phyloP scores from a whole-genome alignment of 2,888 invertebrate genomes.

The Drosophila nigricruria region DNA sequence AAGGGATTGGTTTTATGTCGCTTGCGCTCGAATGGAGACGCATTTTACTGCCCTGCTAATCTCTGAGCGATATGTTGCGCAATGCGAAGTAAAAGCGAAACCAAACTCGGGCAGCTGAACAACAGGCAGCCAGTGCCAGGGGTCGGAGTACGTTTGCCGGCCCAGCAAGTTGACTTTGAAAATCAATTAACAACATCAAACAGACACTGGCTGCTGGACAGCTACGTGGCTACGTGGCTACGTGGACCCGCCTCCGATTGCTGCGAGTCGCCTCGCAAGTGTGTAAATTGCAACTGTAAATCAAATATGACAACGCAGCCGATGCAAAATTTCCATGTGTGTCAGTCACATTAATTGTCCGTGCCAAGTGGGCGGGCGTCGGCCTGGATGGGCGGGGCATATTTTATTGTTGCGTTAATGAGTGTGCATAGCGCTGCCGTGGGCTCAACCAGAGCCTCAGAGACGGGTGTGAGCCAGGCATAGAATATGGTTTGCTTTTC shows the following conservation, averaged over 20 bases:
- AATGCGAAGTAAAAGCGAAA: slow-evolving; percentile 63
- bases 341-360: slow-evolving; percentile 81
- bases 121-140: neutral
- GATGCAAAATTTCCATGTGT: slow-evolving; percentile 77
- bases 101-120: slow-evolving; percentile 38
- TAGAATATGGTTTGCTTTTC: slow-evolving; percentile 9
- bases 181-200: slow-evolving; percentile 86
- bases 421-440: slow-evolving; percentile 69
- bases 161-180: slow-evolving; percentile 83
- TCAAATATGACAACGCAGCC: slow-evolving; percentile 80
- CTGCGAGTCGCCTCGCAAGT: slow-evolving; percentile 47
- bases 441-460: slow-evolving; percentile 4
- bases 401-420: slow-evolving; percentile 78
- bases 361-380: slow-evolving; percentile 43
- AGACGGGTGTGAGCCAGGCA: neutral
- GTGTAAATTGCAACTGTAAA: slow-evolving; percentile 82
- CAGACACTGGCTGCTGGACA: slow-evolving; percentile 73
- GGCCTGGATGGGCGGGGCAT: slow-evolving; percentile 16
- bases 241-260: slow-evolving; percentile 35
- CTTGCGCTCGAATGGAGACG: slow-evolving; percentile 75
- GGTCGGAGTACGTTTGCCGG: slow-evolving; percentile 30
- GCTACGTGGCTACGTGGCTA: slow-evolving; percentile 37
- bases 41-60: slow-evolving; percentile 78
- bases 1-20: slow-evolving; percentile 79
- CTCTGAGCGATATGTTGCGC: slow-evolving; percentile 58